A percentile compares a stretch with the other conserved stretches of the same genome.
Conservation (phyloP, 2,113 vertebrate genomes). For the Pygoscelis antarcticus region DNA sequence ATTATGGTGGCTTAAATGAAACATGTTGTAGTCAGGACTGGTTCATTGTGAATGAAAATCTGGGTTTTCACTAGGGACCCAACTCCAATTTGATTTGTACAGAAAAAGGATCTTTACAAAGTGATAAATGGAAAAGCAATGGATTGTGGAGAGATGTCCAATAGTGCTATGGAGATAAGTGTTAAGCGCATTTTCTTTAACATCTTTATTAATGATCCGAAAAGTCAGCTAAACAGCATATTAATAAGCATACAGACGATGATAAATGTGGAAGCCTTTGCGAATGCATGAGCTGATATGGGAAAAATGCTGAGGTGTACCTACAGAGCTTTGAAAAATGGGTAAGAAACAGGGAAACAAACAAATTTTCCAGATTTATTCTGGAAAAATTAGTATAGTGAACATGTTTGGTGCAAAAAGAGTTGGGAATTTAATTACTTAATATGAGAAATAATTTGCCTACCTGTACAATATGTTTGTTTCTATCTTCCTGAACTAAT, state of each 20-base stretch:
- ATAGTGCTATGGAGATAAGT: not conserved
- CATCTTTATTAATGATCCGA: not conserved
- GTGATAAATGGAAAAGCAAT: not conserved
- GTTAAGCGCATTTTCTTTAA: not conserved
- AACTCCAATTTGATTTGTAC: not conserved
- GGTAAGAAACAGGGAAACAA: not conserved
- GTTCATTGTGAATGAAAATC: not conserved
- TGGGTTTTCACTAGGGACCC: not conserved
- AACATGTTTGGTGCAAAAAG: not conserved
- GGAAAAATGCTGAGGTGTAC: not conserved
- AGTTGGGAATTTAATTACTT: not conserved
- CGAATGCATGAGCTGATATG: not conserved
- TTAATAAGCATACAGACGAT: not conserved
- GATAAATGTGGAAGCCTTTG: not conserved
- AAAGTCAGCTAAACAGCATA: not conserved
- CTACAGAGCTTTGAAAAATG: not conserved
- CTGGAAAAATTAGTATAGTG: not conserved
- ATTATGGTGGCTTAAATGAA: not conserved
- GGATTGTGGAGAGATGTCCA: not conserved
- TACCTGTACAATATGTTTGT: not conserved
- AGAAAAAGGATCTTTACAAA: not conserved
- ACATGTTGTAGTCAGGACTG: not conserved
- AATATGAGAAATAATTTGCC: not conserved
- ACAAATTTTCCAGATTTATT: not conserved
- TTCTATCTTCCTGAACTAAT: not conserved